phyloP scores from a whole-genome alignment of 1,140 invertebrate genomes.

The Augochlora pura region DNA sequence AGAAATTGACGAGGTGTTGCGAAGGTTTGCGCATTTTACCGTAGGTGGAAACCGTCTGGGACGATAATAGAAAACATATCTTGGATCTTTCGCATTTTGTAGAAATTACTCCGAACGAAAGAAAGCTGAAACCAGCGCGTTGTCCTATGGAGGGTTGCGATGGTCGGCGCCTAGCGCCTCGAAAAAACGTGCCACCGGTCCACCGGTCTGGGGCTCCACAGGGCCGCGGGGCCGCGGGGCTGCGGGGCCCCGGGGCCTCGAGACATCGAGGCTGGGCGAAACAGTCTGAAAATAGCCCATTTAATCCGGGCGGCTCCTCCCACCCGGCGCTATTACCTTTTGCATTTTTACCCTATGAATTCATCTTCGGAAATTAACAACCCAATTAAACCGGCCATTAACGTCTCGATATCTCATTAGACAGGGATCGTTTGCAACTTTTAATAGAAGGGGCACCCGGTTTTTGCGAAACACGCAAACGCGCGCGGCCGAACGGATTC shows the following conservation, averaged over 20 bases:
- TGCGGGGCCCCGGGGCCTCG: no score
- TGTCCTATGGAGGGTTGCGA: conserved; percentile 17
- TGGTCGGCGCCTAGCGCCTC: background rate
- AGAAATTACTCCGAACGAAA: no score
- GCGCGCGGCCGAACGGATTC: conserved; percentile 45
- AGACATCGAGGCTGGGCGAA: conserved; percentile 4
- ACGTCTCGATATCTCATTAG: conserved; percentile 76
- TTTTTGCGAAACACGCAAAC: conserved; percentile 63
- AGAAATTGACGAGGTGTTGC: no score
- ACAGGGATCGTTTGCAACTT: conserved; percentile 68
- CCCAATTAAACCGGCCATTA: conserved; percentile 76
- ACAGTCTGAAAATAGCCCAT: conserved; percentile 69
- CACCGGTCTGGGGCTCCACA: no score
- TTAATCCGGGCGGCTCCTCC: conserved; percentile 70
- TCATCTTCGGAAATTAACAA: conserved; percentile 76
- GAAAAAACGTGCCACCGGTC: conserved; percentile 39
- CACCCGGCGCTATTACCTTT: conserved; percentile 72
- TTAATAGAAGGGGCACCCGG: conserved; percentile 64
- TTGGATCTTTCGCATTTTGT: no score
- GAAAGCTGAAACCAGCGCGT: no score
- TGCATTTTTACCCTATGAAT: conserved; percentile 77
- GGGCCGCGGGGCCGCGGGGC: no score
- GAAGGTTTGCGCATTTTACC: no score
- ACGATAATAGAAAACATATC: no score
- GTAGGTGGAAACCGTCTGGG: no score